A percentile compares a stretch with the other conserved stretches of the same genome.
Conservation (phyloP, 2,113 vertebrate genomes). For the Microtus ochrogaster region DNA sequence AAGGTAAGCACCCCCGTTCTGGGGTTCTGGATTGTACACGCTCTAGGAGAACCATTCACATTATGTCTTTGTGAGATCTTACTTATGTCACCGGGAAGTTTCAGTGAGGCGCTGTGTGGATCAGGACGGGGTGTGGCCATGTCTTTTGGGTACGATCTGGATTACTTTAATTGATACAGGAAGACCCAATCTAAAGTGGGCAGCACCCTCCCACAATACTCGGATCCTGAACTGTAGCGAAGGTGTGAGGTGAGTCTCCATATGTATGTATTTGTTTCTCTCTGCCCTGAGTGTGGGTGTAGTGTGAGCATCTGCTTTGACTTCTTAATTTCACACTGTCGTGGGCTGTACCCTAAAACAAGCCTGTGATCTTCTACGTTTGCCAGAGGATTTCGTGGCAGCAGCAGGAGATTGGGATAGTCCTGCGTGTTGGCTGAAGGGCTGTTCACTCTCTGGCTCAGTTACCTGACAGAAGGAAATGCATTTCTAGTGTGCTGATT, state of each 20-base stretch:
- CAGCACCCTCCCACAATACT: no score
- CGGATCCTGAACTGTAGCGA: background rate
- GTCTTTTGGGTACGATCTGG: background rate
- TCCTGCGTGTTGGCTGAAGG: background rate
- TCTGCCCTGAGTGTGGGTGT: background rate
- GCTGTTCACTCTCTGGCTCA: background rate
- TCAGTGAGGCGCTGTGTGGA: background rate
- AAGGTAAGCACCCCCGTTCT: background rate
- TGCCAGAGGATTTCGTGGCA: background rate
- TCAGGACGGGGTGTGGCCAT: background rate
- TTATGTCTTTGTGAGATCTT: background rate
- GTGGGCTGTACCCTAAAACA: background rate
- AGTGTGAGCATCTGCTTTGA: background rate
- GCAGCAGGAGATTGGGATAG: background rate
- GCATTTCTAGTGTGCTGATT: background rate
- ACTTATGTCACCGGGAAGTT: no score
- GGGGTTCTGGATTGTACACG: background rate
- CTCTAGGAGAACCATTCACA: background rate
- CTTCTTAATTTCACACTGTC: background rate
- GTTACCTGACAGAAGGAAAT: background rate
- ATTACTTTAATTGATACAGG: background rate
- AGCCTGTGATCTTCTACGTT: background rate
- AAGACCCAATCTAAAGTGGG: background rate
- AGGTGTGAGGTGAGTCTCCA: background rate
- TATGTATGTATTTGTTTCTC: background rate